Conservation (phyloP, 64 coral and sea anemone species). For the Cladopsammia gracilis region DNA sequence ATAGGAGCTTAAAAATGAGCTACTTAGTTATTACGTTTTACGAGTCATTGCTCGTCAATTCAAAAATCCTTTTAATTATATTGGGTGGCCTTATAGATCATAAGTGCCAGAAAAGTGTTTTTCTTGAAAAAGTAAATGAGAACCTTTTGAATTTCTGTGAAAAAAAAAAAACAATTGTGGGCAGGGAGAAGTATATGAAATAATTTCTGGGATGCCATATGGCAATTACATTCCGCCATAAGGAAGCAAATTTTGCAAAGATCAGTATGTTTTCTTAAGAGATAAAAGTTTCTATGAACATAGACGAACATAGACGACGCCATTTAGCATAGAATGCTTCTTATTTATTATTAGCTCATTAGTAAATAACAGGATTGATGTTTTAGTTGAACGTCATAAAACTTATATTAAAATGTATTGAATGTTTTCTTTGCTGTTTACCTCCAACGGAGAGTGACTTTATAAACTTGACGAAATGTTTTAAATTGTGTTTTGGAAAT, state of each 20-base stretch:
- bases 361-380: background rate
- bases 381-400: too few species aligned
- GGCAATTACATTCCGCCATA: too few species aligned
- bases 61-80: too few species aligned
- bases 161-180: background rate
- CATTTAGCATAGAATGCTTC: background rate
- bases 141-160: too few species aligned
- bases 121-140: too few species aligned
- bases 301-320: background rate
- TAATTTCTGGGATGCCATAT: too few species aligned
- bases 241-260: background rate
- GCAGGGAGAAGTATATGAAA: background rate
- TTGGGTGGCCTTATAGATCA: too few species aligned
- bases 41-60: too few species aligned
- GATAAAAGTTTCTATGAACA: background rate
- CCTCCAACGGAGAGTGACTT: background rate
- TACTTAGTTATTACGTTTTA: background rate
- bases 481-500: background rate
- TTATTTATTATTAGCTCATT: background rate
- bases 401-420: too few species aligned
- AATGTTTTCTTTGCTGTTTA: too few species aligned
- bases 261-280: background rate
- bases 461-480: too few species aligned
- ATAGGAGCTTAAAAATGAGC: background rate
- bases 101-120: too few species aligned